Evolutionary conservation across 2,113 vertebrate species (phyloP).

Genomic region (Bungarus multicinctus): DNA sequence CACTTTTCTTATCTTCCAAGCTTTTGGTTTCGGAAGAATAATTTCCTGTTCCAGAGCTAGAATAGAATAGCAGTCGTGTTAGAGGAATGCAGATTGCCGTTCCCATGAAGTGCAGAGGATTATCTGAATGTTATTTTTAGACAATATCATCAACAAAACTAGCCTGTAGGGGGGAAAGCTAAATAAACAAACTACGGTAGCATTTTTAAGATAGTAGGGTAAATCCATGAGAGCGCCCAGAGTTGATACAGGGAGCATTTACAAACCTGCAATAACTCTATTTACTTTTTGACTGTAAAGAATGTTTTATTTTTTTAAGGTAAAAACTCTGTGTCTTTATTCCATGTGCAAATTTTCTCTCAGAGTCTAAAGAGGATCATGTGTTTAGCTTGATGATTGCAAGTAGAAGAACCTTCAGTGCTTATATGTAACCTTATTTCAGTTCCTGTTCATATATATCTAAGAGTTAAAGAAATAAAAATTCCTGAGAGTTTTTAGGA

Average conservation of each 20-base stretch:
- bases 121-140: slow-evolving; percentile 21
- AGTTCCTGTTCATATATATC: neutral
- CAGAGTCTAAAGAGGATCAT: neutral
- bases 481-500: neutral
- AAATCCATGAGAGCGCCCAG: neutral
- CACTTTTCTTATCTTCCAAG: neutral
- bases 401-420: neutral
- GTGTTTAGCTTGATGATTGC: neutral
- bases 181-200: slow-evolving; percentile 14
- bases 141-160: neutral
- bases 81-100: neutral
- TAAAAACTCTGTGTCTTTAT: neutral
- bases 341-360: neutral
- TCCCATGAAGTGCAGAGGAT: neutral
- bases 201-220: neutral
- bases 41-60: slow-evolving; percentile 10
- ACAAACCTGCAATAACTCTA: neutral
- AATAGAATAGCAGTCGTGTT: neutral
- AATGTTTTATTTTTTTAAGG: neutral
- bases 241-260: neutral
- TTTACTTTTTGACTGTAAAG: neutral
- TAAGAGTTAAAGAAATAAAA: neutral
- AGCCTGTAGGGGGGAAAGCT: neutral
- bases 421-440: neutral
- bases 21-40: slow-evolving; percentile 4